Conservation (phyloP, 1,140 invertebrate species). For the Listronotus oregonensis region DNA sequence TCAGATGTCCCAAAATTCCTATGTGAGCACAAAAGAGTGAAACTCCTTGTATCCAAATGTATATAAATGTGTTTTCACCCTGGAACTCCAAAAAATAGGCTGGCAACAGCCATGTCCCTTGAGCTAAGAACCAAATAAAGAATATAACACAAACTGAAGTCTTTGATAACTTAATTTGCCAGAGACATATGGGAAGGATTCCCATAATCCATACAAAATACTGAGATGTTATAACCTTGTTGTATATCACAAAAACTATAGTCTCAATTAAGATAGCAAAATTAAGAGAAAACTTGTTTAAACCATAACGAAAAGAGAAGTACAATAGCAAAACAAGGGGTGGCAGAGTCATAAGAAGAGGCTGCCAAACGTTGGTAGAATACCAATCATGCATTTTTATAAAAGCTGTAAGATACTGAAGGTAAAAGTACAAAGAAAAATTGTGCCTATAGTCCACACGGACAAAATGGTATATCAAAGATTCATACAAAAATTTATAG, state of each 20-base stretch:
- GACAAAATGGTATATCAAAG: constrained; percentile 90
- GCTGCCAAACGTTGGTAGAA: constrained; percentile 61
- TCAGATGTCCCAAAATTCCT: constrained; percentile 70
- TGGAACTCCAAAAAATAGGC: constrained; percentile 93
- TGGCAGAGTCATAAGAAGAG: constrained; percentile 73
- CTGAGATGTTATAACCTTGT: constrained; percentile 96
- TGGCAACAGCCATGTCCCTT: constrained; percentile 85
- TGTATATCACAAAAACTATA: constrained; percentile 90
- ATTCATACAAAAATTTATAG: constrained; percentile 87
- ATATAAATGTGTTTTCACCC: constrained; percentile 78
- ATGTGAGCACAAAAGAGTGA: constrained; percentile 80
- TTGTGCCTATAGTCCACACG: constrained; percentile 94
- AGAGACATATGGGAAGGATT: constrained; percentile 64
- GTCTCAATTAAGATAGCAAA: constrained; percentile 87
- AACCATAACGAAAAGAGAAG: constrained; percentile 73
- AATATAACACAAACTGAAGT: constrained; percentile 58
- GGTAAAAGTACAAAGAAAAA: constrained; percentile 95
- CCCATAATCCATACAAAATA: constrained; percentile 69
- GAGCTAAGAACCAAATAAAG: constrained; percentile 76
- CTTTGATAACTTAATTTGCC: constrained; percentile 64
- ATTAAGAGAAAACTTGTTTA: constrained; percentile 69
- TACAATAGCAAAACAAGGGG: constrained; percentile 73
- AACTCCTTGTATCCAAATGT: constrained; percentile 77
- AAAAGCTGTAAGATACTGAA: constrained; percentile 81
- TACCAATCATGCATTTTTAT: constrained; percentile 37